phyloP scores from a whole-genome alignment of 2,113 vertebrate genomes.

The Galemys pyrenaicus region DNA sequence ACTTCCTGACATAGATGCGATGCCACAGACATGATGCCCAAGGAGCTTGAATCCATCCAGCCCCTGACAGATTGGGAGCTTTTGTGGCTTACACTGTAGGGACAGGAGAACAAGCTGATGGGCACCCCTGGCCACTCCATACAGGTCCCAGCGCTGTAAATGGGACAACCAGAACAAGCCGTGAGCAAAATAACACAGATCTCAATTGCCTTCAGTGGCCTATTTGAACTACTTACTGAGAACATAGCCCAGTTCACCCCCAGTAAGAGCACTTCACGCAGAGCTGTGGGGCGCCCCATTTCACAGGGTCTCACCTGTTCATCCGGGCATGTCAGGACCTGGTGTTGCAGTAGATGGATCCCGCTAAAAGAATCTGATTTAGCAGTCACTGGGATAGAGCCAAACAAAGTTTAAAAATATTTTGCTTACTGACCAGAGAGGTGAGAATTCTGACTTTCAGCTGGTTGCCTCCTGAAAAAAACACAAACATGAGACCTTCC shows the following conservation, averaged over 20 bases:
- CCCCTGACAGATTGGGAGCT: not conserved
- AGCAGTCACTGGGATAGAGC: not conserved
- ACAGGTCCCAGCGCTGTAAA: not conserved
- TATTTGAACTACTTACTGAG: not conserved
- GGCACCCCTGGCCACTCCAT: not conserved
- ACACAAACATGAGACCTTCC: not conserved
- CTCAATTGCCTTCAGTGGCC: not conserved
- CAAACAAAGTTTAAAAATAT: not conserved
- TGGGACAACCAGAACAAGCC: not conserved
- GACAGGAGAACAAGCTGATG: not conserved
- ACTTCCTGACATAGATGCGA: not conserved
- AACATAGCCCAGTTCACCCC: not conserved
- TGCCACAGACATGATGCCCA: too few relatives aligned
- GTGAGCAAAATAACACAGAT: not conserved
- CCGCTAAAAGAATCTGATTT: not conserved
- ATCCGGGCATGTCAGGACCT: fast-evolving
- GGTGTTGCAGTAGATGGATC: not conserved
- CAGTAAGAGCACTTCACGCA: fast-evolving
- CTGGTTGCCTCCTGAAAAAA: not conserved
- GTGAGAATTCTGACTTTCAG: not conserved
- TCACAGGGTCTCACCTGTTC: not conserved
- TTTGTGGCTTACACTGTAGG: not conserved
- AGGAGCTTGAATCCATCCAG: too few relatives aligned
- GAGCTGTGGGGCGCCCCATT: fast-evolving
- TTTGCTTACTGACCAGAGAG: not conserved